Percentiles rank a stretch among this genome's conserved stretches.
Conservation (phyloP, 2,797 vertebrate genomes). For the Hydrophis major region DNA sequence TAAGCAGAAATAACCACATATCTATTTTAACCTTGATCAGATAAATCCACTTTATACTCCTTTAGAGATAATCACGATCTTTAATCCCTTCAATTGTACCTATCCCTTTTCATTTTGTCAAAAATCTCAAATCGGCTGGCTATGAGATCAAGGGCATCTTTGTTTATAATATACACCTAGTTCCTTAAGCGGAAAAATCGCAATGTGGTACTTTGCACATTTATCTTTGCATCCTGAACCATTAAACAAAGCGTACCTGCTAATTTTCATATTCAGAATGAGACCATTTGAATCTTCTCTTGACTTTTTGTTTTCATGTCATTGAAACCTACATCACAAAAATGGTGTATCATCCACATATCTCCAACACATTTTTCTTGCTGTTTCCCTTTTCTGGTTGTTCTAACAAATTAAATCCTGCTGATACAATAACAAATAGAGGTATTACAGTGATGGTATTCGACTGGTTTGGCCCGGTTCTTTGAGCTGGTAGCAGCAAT, state of each 20-base stretch:
- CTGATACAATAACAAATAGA: neutral
- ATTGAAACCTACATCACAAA: neutral
- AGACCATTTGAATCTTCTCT: neutral
- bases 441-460: neutral
- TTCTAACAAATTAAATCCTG: neutral
- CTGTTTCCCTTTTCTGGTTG: neutral
- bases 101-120: neutral
- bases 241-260: neutral
- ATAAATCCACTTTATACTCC: neutral
- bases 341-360: neutral
- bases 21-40: neutral
- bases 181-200: neutral
- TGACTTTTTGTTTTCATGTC: neutral
- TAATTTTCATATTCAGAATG: neutral
- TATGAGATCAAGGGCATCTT: neutral
- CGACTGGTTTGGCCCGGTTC: no score
- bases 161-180: neutral
- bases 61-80: neutral
- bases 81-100: neutral
- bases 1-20: neutral
- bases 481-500: no score
- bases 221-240: neutral
- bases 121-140: neutral
- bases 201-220: neutral
- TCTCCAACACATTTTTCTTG: neutral